Percentiles rank a stretch among this genome's conserved stretches.
These are phyloP conservation scores for Hippopotamyrus pictus DNA, from an alignment of 2,797 vertebrate species.

Conservation along the genomic window DNA sequence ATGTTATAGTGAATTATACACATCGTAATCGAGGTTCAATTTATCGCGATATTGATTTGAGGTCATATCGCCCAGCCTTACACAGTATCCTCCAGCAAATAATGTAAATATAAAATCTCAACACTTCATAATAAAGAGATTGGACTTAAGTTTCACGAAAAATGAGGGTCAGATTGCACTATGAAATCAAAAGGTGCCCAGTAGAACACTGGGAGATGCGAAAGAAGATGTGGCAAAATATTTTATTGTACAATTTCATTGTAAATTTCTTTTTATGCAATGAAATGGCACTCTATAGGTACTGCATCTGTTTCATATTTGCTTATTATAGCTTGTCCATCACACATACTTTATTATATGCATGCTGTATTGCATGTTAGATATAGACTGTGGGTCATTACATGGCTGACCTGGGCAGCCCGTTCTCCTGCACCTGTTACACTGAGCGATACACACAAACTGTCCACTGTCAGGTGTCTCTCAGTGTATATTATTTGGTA, in stretches of 20 bases:
- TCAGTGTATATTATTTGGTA: not conserved
- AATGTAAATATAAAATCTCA: not conserved
- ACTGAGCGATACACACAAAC: not conserved
- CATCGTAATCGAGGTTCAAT: not conserved
- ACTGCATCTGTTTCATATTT: not conserved
- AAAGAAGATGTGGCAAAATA: not conserved
- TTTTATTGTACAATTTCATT: not conserved
- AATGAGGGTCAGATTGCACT: not conserved
- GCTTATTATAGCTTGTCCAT: not conserved
- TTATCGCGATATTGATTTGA: not conserved
- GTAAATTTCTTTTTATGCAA: not conserved
- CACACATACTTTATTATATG: not conserved
- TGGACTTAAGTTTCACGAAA: not conserved
- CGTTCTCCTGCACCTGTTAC: not conserved
- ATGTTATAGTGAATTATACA: not conserved
- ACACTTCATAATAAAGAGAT: not conserved
- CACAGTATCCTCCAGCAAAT: not conserved
- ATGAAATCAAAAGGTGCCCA: not conserved
- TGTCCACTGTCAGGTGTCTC: not conserved
- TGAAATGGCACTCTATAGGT: not conserved
- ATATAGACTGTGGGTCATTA: not conserved
- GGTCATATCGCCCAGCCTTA: not conserved
- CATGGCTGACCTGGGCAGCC: not conserved
- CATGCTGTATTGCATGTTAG: not conserved
- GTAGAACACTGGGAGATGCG: not conserved